Conservation (phyloP, 1,140 invertebrate species). For the Octopus bimaculoides region DNA sequence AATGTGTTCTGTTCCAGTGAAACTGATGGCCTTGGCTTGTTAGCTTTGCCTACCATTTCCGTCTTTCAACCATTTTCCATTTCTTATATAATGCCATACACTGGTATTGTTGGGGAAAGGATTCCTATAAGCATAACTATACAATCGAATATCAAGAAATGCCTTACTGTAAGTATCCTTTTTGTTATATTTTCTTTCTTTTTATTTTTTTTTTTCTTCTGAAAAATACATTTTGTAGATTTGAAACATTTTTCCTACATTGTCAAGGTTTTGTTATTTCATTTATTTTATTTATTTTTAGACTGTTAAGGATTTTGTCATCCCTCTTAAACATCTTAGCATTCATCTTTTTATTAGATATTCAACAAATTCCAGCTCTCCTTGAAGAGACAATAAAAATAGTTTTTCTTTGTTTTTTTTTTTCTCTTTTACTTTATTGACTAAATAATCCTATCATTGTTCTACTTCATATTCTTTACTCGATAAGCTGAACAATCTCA, state of each 20-base stretch:
- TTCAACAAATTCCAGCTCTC: no score
- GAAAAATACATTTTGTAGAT: background rate
- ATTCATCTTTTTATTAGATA: no score
- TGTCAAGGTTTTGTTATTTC: background rate
- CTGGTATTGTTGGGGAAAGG: background rate
- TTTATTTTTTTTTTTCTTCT: background rate
- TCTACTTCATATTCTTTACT: no score
- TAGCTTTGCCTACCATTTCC: background rate
- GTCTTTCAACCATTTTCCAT: background rate
- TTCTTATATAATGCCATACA: background rate
- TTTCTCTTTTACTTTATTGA: no score
- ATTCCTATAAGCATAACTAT: background rate
- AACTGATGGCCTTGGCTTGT: background rate
- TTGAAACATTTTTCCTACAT: background rate
- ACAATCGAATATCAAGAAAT: background rate
- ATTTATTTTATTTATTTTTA: no score
- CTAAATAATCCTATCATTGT: no score
- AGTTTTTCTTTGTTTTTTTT: no score
- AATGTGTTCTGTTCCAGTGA: constrained; percentile 4
- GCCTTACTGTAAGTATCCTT: background rate
- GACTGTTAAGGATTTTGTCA: no score
- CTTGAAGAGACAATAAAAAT: no score
- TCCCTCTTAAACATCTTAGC: no score
- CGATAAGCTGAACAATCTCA: no score
- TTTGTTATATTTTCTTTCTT: background rate